Evolutionary conservation across 2,797 vertebrate species (phyloP).

Genomic region (Caiman crocodilus): DNA sequence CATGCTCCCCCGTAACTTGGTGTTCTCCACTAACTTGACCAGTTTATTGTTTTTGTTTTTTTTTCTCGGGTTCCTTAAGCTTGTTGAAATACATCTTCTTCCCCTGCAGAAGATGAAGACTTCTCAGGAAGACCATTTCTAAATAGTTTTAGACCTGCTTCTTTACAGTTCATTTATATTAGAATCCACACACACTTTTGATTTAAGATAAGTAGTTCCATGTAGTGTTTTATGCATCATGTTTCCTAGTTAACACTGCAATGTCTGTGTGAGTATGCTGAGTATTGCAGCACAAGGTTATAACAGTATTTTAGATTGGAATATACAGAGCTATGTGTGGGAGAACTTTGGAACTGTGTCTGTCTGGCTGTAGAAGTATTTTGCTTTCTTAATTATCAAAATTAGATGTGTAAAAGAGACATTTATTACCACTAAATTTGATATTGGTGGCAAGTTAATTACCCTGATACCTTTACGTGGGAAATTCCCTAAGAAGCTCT

Average conservation of each 20-base stretch:
- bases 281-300: neutral
- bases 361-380: neutral
- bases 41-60: neutral
- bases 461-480: neutral
- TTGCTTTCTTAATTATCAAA: neutral
- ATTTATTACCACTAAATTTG: neutral
- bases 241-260: neutral
- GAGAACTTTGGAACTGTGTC: neutral
- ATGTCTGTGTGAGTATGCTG: neutral
- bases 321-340: neutral
- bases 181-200: neutral
- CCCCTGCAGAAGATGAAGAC: neutral
- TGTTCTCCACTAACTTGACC: no score
- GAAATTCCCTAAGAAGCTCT: neutral
- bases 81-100: neutral
- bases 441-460: neutral
- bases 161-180: neutral
- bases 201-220: neutral
- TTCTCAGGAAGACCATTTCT: neutral
- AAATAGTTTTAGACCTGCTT: neutral
- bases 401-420: neutral
- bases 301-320: neutral
- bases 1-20: no score
- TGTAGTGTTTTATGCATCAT: rapidly evolving
- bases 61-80: no score